A percentile compares a stretch with the other conserved stretches of the same genome.
phyloP scores from a whole-genome alignment of 2,888 invertebrate genomes.

The Sclerodermus sp. region DNA sequence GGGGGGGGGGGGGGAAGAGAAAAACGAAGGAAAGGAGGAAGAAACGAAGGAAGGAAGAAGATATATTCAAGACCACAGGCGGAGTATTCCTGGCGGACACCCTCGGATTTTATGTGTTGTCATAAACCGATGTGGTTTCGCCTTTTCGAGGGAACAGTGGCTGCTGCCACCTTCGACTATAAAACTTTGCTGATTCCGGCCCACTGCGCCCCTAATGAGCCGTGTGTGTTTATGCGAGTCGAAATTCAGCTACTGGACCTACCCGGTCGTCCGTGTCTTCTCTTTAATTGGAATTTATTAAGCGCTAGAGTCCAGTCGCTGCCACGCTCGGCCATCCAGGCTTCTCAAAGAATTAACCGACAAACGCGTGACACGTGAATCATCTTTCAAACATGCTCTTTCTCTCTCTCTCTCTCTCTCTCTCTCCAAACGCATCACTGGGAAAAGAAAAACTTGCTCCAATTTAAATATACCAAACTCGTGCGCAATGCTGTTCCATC shows the following conservation, averaged over 20 bases:
- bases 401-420: no score
- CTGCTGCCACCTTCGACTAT: slow-evolving; percentile 40
- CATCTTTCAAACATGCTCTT: no score
- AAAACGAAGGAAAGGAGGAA: neutral
- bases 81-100: slow-evolving; percentile 16
- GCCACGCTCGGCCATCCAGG: no score
- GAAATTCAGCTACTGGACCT: slow-evolving; percentile 34
- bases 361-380: no score
- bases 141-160: slow-evolving; percentile 23
- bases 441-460: no score
- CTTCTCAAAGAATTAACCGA: no score
- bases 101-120: slow-evolving; percentile 30
- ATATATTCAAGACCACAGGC: slow-evolving; percentile 9
- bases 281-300: slow-evolving; percentile 42
- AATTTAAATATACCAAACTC: no score
- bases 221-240: slow-evolving; percentile 44
- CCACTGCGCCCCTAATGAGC: slow-evolving; percentile 40
- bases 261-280: neutral
- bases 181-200: slow-evolving; percentile 37
- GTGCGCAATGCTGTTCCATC: no score
- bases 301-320: slow-evolving; percentile 1
- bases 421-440: no score
- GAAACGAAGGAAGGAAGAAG: slow-evolving; percentile 3
- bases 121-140: slow-evolving; percentile 36
- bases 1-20: neutral